Evolutionary conservation across 2,888 invertebrate species (phyloP), one percentile per base, ranked within the genome.

Genomic region (Trissonchulus sp.): DNA sequence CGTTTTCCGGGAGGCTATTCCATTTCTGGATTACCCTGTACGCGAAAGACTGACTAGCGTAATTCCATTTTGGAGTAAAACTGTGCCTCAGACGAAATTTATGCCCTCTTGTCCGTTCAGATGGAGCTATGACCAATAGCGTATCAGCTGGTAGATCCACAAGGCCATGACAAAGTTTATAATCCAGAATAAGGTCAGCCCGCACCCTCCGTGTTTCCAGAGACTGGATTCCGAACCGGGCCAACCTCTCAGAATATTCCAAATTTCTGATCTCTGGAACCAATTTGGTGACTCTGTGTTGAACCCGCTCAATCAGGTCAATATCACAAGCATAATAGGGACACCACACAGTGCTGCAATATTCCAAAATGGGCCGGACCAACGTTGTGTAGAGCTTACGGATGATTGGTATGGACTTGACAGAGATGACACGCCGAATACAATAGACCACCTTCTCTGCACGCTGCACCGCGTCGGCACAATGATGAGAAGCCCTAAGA

Each of bases 321-420:
- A 69, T 34, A 69, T 69, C 33, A 28, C n/a, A 33, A 8, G 30
- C 35, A 33, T 34, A 34, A 34, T 69, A 36, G 30, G 71, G 71
- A 36, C 31, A n/a, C 71, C 71, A 69, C 8, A 69, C 71, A 69
- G 71, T 69, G 71, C 33, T 31, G 31, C 71, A 69, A 36, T 69
- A 69, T 31, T 65, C 65, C 8, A 65, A 28, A 18, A 65, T 15
- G 15, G 65, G 65, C 30, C 65, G 15, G 28, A 65, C 65, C n/a
- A n/a, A n/a, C n/a, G n/a, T n/a, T n/a, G n/a, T n/a, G n/a, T n/a
- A n/a, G n/a, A n/a, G n/a, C 60, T 60, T 60, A n/a, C 60, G 60
- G n/a, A 60, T 60, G 60, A 60, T 60, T 18, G 60, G 60, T 60
- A 60, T 60, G n/a, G 60, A 60, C n/a, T 60, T 60, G n/a, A 60